Percentiles rank a stretch among this genome's conserved stretches.
phyloP scores from a whole-genome alignment of 2,888 invertebrate genomes.

The Hecatera dysodea region DNA sequence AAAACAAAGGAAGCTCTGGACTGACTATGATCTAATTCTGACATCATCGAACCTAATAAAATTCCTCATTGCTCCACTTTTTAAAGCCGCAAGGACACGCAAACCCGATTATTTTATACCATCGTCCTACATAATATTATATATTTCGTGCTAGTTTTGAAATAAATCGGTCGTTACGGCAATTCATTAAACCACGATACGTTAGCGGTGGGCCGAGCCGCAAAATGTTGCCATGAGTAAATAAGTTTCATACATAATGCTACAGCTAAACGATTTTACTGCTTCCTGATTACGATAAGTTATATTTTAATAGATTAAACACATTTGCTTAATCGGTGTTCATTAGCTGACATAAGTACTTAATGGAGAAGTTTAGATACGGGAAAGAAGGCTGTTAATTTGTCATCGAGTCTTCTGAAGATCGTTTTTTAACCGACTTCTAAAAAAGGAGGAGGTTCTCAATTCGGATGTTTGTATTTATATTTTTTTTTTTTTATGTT shows the following conservation, averaged over 20 bases:
- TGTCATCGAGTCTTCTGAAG: not conserved
- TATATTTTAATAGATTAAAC: slow-evolving; percentile 44
- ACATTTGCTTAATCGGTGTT: slow-evolving; percentile 40
- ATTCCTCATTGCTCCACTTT: slow-evolving; percentile 46
- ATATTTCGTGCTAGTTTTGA: slow-evolving; percentile 56
- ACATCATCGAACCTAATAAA: slow-evolving; percentile 55
- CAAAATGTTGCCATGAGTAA: slow-evolving; percentile 61
- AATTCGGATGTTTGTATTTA: too few species aligned
- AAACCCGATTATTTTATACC: slow-evolving; percentile 59
- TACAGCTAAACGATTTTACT: slow-evolving; percentile 51
- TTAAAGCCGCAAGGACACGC: slow-evolving; percentile 52
- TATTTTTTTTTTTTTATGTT: too few species aligned
- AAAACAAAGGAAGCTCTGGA: not conserved
- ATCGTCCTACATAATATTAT: slow-evolving; percentile 57
- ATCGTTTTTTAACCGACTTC: too few species aligned
- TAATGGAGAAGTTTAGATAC: slow-evolving; percentile 24
- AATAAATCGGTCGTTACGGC: slow-evolving; percentile 58
- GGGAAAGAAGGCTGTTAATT: not conserved
- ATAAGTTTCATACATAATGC: slow-evolving; percentile 59
- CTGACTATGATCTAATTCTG: slow-evolving; percentile 33
- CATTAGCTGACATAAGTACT: slow-evolving; percentile 29
- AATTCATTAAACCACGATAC: slow-evolving; percentile 63
- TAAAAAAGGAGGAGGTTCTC: too few species aligned
- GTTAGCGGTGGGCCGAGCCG: slow-evolving; percentile 46
- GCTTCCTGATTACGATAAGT: slow-evolving; percentile 57